phyloP scores from a whole-genome alignment of 1,140 invertebrate species.

The Rhagoletis zephyria region DNA sequence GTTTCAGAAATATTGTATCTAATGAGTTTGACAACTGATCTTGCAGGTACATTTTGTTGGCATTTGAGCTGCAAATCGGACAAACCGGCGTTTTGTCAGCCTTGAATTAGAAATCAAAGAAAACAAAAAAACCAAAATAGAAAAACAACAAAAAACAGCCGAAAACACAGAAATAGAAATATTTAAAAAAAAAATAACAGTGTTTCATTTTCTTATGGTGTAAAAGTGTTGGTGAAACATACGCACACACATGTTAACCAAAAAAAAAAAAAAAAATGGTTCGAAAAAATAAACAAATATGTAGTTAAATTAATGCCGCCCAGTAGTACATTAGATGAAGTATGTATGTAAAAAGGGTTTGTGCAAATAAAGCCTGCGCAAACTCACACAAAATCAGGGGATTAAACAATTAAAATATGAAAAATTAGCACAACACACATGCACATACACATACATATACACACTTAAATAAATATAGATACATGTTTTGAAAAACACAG shows the following conservation, averaged over 20 bases:
- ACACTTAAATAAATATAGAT: neutral
- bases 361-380: neutral
- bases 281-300: neutral
- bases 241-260: neutral
- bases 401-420: neutral
- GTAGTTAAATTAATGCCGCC: neutral
- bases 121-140: slow-evolving; percentile 55
- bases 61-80: slow-evolving; percentile 62
- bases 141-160: slow-evolving; percentile 54
- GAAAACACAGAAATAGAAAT: slow-evolving; percentile 50
- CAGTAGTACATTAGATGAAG: neutral
- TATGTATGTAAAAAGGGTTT: neutral
- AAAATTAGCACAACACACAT: neutral
- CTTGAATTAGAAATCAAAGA: slow-evolving; percentile 58
- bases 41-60: slow-evolving; percentile 62
- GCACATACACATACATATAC: neutral
- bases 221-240: slow-evolving; percentile 33
- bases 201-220: slow-evolving; percentile 10
- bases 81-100: slow-evolving; percentile 58
- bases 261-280: neutral
- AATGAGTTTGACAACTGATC: slow-evolving; percentile 59
- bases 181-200: neutral
- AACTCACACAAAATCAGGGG: neutral
- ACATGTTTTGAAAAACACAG: neutral
- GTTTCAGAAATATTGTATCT: slow-evolving; percentile 58